These are phyloP conservation scores for Drosophila truncata DNA, from an alignment of 1,140 invertebrate genomes.

Conservation along the genomic window DNA sequence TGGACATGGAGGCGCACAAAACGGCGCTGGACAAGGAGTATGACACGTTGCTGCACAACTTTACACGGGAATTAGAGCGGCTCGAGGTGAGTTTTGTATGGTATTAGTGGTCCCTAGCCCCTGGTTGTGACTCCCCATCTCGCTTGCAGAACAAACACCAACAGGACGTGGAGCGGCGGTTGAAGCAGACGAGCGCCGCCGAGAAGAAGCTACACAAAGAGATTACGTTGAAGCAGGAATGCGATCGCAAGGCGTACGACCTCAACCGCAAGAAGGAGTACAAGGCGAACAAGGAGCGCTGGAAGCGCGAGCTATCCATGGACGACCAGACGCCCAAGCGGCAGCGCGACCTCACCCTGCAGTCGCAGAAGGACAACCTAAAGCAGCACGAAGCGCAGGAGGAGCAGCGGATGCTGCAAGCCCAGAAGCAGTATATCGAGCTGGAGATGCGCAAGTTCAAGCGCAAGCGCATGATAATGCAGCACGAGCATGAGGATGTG, in stretches of 20 bases:
- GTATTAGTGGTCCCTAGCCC: too few relatives aligned
- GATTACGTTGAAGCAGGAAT: constrained; percentile 94
- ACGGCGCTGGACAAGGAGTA: constrained; percentile 98
- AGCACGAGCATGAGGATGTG: constrained; percentile 96
- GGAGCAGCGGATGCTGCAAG: constrained; percentile 93
- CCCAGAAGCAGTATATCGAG: constrained; percentile 96
- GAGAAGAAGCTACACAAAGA: constrained; percentile 98
- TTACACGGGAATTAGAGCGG: constrained; percentile 96
- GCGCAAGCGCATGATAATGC: constrained; percentile 94
- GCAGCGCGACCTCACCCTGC: constrained; percentile 95
- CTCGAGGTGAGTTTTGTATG: constrained; percentile 88
- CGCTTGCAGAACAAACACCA: constrained; percentile 90
- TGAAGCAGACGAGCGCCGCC: constrained; percentile 93
- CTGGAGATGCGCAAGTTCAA: constrained; percentile 97
- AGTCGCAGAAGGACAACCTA: constrained; percentile 96
- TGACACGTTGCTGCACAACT: constrained; percentile 95
- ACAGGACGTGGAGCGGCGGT: constrained; percentile 95
- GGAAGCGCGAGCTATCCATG: constrained; percentile 96
- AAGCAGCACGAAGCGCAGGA: constrained; percentile 96
- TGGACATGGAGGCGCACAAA: constrained; percentile 99
- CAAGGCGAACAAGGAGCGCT: constrained; percentile 98
- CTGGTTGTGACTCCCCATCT: not conserved
- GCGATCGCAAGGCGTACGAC: constrained; percentile 94
- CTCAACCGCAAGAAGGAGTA: constrained; percentile 98
- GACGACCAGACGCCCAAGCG: constrained; percentile 96